Evolutionary conservation across 2,797 vertebrate species (phyloP).

Genomic region (Vireo griseus): DNA sequence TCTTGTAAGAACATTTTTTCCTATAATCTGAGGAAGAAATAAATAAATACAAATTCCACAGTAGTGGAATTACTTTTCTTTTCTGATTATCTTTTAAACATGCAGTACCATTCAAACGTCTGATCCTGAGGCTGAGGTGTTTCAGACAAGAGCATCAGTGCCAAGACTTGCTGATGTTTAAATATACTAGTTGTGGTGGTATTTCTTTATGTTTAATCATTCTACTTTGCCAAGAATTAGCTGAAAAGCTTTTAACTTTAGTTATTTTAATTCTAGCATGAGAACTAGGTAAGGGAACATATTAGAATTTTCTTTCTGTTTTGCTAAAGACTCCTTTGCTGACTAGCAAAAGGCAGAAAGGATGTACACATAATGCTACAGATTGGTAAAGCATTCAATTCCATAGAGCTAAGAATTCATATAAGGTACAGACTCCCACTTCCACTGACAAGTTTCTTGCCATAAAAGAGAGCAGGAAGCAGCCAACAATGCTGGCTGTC

Average conservation of each 20-base stretch:
- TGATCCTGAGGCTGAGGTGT: background rate
- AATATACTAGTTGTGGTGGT: background rate
- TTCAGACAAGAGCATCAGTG: background rate
- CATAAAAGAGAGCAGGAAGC: background rate
- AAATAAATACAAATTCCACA: background rate
- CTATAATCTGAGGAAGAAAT: background rate
- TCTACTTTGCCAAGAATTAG: slow-evolving; percentile 12
- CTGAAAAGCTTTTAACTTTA: background rate
- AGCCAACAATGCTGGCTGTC: background rate
- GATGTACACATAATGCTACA: background rate
- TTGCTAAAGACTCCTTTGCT: background rate
- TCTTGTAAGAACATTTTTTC: background rate
- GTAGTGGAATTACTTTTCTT: background rate
- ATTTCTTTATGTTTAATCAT: background rate
- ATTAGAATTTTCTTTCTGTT: background rate
- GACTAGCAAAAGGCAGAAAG: background rate
- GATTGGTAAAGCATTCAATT: background rate
- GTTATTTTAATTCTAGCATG: background rate
- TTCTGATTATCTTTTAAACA: background rate
- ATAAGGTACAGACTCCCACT: background rate
- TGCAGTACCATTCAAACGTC: background rate
- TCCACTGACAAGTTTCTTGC: background rate
- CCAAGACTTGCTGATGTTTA: background rate
- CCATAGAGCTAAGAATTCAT: background rate
- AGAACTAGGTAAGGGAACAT: background rate